Percentiles rank a stretch among this genome's conserved stretches.
Conservation (phyloP, 1,140 invertebrate genomes). For the Halotydeus destructor region DNA sequence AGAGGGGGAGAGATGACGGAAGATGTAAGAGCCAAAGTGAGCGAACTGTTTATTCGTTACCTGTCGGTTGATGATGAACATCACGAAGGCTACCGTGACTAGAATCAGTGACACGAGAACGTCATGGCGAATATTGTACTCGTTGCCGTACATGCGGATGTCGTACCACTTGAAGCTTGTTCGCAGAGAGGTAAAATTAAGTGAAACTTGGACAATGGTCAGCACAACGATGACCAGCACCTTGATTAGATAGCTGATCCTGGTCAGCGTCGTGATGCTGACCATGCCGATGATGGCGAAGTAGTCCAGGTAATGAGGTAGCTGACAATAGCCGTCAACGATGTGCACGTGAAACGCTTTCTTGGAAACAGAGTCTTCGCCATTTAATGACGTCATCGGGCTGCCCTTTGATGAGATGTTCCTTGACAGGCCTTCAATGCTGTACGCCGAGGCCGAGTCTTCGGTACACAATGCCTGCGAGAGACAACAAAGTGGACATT, state of each 20-base stretch:
- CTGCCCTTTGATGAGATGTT: too few species aligned
- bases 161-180: constrained; percentile 27
- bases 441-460: too few species aligned
- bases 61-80: constrained; percentile 25
- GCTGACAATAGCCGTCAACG: constrained; percentile 4
- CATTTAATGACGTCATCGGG: too few species aligned
- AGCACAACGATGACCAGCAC: constrained; percentile 37
- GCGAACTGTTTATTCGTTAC: constrained; percentile 14
- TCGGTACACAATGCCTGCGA: too few species aligned
- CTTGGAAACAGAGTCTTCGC: too few species aligned
- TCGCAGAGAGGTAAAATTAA: constrained; percentile 37
- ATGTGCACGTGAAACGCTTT: too few species aligned
- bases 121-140: not conserved
- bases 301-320: constrained; percentile 50
- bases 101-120: not conserved
- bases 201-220: constrained; percentile 34
- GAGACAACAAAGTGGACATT: too few species aligned
- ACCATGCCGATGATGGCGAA: constrained; percentile 44
- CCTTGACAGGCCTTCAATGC: too few species aligned
- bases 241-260: constrained; percentile 46
- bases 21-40: not conserved
- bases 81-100: constrained; percentile 30
- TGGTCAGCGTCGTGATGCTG: constrained; percentile 44
- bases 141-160: constrained; percentile 8
- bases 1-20: constrained; percentile 2